phyloP scores from a whole-genome alignment of 2,797 vertebrate genomes.

The Ctenopoma multispine region DNA sequence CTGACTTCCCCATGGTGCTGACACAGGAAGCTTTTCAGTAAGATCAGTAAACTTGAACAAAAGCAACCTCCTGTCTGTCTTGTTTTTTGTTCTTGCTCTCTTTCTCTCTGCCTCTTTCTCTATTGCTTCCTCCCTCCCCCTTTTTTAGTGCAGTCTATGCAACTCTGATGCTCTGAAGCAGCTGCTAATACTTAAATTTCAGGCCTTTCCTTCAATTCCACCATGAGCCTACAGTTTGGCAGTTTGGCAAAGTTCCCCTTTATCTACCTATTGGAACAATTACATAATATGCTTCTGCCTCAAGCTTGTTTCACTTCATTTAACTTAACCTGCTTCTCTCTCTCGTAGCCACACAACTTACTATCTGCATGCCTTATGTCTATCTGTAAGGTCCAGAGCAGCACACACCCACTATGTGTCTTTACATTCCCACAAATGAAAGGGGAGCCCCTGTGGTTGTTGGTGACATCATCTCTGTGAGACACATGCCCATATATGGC shows the following conservation, averaged over 20 bases:
- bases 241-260: slow-evolving; percentile 33
- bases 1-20: slow-evolving; percentile 85
- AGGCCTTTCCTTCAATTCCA: slow-evolving; percentile 16
- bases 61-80: slow-evolving; percentile 33
- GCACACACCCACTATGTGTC: slow-evolving; percentile 50
- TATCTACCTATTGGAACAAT: slow-evolving; percentile 16
- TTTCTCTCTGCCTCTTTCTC: not conserved
- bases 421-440: slow-evolving; percentile 50
- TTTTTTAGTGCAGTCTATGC: slow-evolving; percentile 25
- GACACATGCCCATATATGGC: slow-evolving; percentile 82
- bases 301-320: slow-evolving; percentile 26
- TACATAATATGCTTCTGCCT: slow-evolving; percentile 18
- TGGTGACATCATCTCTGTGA: slow-evolving; percentile 85
- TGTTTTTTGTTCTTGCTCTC: slow-evolving; percentile 23
- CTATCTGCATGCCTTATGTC: slow-evolving; percentile 14
- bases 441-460: slow-evolving; percentile 60
- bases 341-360: slow-evolving; percentile 16
- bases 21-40: slow-evolving; percentile 49
- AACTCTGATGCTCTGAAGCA: slow-evolving; percentile 33
- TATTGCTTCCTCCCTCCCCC: slow-evolving; percentile 15
- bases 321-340: slow-evolving; percentile 9
- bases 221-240: not conserved
- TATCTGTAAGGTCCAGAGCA: slow-evolving; percentile 22
- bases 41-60: slow-evolving; percentile 34
- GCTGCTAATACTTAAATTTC: slow-evolving; percentile 42